These are phyloP conservation scores for Podarcis cretensis DNA, from an alignment of 2,113 vertebrate genomes.

Conservation along the genomic window DNA sequence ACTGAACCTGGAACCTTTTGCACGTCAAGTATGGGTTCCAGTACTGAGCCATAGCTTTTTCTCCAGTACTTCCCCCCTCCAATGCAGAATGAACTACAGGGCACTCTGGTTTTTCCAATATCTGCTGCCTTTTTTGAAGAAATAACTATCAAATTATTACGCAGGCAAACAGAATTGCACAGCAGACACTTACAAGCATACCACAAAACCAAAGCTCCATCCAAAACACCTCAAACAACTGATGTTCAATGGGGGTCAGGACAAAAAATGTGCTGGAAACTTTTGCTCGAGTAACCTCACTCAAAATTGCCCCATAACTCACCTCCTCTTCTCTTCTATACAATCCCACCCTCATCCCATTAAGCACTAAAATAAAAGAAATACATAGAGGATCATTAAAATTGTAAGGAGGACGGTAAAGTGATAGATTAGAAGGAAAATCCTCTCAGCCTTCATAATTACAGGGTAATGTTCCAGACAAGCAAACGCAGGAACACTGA, in stretches of 20 bases:
- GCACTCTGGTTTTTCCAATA: not conserved
- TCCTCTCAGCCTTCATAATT: slow-evolving; percentile 20
- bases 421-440: not conserved
- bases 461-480: slow-evolving; percentile 3
- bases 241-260: not conserved
- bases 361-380: not conserved
- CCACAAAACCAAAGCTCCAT: not conserved
- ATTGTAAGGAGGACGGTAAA: not conserved
- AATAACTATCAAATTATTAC: not conserved
- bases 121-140: not conserved
- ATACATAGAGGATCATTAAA: not conserved
- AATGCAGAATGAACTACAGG: not conserved
- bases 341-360: not conserved
- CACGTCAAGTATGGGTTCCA: not conserved
- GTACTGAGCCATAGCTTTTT: not conserved
- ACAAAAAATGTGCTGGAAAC: not conserved
- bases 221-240: not conserved
- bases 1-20: not conserved
- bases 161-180: not conserved
- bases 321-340: not conserved
- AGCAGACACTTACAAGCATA: not conserved
- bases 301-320: not conserved
- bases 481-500: not conserved
- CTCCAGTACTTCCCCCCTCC: not conserved
- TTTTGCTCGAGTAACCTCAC: not conserved